These are phyloP conservation scores for Ginglymostoma cirratum DNA, from an alignment of 2,113 vertebrate species.

Conservation along the genomic window DNA sequence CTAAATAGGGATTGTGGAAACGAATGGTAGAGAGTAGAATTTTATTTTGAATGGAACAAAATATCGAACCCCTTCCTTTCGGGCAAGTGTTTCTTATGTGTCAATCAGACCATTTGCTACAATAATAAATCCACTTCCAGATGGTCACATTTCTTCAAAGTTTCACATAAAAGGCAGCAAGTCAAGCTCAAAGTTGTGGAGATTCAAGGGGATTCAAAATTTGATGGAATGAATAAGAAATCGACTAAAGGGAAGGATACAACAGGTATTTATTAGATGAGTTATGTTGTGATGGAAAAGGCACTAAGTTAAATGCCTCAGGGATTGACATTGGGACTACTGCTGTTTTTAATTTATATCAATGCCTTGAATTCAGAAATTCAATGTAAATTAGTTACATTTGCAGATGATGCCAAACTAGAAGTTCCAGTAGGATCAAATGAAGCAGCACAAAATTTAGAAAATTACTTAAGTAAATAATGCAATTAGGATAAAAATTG, in stretches of 20 bases:
- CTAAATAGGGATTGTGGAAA: background rate
- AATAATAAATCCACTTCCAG: background rate
- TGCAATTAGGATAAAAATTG: background rate
- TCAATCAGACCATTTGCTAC: slow-evolving; percentile 1
- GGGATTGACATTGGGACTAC: background rate
- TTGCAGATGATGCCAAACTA: background rate
- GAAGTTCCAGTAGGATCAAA: background rate
- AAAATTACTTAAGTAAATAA: background rate
- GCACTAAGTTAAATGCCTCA: background rate
- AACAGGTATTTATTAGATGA: background rate
- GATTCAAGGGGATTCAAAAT: background rate
- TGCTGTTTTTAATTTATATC: background rate
- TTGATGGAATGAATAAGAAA: background rate
- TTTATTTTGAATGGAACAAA: background rate
- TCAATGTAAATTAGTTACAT: slow-evolving; percentile 11
- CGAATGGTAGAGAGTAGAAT: background rate
- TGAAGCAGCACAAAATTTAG: background rate
- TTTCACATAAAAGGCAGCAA: background rate
- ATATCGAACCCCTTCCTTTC: background rate
- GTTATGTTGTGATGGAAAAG: background rate
- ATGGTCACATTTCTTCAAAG: background rate
- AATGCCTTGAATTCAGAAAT: background rate
- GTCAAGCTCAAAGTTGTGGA: background rate
- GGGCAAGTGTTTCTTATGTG: background rate
- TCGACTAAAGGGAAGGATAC: background rate